Evolutionary conservation across 53 echinoderm and acorn worm genomes (phyloP).

Genomic region (Echinarachnius parma): DNA sequence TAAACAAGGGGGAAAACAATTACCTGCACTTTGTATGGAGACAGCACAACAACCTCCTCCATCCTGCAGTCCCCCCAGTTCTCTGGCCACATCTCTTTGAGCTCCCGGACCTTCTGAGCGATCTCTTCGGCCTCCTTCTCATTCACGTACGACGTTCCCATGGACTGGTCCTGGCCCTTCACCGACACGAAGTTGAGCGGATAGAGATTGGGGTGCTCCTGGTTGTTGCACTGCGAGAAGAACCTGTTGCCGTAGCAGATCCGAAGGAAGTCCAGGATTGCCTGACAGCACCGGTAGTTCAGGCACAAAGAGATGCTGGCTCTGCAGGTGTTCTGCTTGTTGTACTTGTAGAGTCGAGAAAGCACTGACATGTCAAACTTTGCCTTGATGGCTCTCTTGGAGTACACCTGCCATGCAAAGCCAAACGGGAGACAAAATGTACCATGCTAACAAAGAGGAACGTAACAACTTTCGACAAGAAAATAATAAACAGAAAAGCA

Average conservation of each 20-base stretch:
- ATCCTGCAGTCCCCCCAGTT: conserved; percentile 61
- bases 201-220: conserved; percentile 65
- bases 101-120: conserved; percentile 51
- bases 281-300: conserved; percentile 80
- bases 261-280: conserved; percentile 75
- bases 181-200: conserved; percentile 77
- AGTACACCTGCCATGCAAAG: conserved; percentile 84
- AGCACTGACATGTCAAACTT: conserved; percentile 81
- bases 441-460: too few species aligned
- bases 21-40: conserved; percentile 89
- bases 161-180: conserved; percentile 71
- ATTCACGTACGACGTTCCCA: conserved; percentile 84
- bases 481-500: too few species aligned
- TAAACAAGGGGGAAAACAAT: neutral
- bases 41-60: conserved; percentile 70
- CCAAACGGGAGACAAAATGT: too few species aligned
- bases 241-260: conserved; percentile 8
- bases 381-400: conserved; percentile 44
- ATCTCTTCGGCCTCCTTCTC: conserved; percentile 68
- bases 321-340: conserved; percentile 36
- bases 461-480: too few species aligned
- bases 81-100: conserved; percentile 68
- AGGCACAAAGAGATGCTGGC: conserved; percentile 55
- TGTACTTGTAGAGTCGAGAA: conserved; percentile 58
- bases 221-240: conserved; percentile 25